Percentiles rank a stretch among this genome's conserved stretches.
Evolutionary conservation across 2,888 invertebrate genomes (phyloP).

Genomic region (Gymnocheta viridis): DNA sequence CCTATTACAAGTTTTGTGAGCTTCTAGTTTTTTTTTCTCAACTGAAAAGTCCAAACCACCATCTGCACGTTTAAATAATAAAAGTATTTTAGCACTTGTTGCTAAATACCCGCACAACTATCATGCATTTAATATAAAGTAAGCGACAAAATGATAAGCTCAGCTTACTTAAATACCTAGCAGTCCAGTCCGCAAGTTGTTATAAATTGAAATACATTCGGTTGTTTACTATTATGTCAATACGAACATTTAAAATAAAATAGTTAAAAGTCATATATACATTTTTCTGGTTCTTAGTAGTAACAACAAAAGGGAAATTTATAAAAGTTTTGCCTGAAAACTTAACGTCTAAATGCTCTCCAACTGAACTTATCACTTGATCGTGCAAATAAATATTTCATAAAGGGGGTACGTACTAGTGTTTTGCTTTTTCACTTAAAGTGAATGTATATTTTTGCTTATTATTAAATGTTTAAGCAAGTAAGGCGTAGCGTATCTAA

Average conservation of each 20-base stretch:
- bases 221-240: no score
- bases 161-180: not conserved
- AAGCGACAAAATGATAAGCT: not conserved
- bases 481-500: not conserved
- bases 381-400: not conserved
- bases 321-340: no score
- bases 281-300: no score
- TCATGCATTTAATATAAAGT: not conserved
- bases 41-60: slow-evolving; percentile 13
- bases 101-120: slow-evolving; percentile 48
- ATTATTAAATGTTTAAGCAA: slow-evolving; percentile 51
- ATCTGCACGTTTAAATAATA: slow-evolving; percentile 69
- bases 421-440: slow-evolving; percentile 6
- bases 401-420: slow-evolving; percentile 12
- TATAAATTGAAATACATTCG: no score
- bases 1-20: slow-evolving; percentile 62
- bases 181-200: no score
- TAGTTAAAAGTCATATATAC: no score
- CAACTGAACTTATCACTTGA: not conserved
- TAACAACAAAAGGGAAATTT: no score
- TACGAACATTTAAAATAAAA: no score
- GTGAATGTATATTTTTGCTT: slow-evolving; percentile 31
- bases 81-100: slow-evolving; percentile 70
- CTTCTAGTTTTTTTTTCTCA: slow-evolving; percentile 1
- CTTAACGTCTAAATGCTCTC: not conserved